Conservation (phyloP, 2,113 vertebrate species). For the Lepus timidus region DNA sequence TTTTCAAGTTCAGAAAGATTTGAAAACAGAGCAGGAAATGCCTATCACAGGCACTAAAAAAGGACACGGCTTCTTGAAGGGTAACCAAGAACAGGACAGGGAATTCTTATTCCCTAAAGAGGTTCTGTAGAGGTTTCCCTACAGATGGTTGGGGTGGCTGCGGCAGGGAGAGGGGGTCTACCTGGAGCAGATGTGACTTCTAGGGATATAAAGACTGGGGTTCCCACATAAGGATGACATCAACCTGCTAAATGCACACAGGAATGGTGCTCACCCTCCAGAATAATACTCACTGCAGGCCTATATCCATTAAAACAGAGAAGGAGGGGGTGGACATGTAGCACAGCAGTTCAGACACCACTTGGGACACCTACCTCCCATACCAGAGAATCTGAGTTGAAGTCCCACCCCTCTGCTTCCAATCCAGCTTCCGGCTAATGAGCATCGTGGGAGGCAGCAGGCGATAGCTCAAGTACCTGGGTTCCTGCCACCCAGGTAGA, state of each 20-base stretch:
- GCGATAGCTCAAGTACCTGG: too few relatives aligned
- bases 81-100: background rate
- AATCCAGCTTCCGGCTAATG: too few relatives aligned
- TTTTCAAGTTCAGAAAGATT: constrained; percentile 60
- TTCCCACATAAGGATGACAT: accelerated
- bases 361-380: too few relatives aligned
- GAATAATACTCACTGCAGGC: accelerated
- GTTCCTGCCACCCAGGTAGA: too few relatives aligned
- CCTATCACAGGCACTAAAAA: constrained; percentile 3
- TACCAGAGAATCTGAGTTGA: too few relatives aligned
- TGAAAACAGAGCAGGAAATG: constrained; percentile 50
- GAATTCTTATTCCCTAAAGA: background rate
- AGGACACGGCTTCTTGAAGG: background rate
- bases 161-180: background rate
- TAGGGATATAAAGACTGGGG: background rate
- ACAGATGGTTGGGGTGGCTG: background rate
- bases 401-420: too few relatives aligned
- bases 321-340: too few relatives aligned
- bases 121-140: background rate
- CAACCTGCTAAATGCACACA: background rate
- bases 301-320: background rate
- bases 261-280: accelerated
- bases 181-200: background rate
- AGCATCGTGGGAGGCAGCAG: too few relatives aligned
- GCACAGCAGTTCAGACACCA: too few relatives aligned